Conservation (phyloP, 2,113 vertebrate species). For the Ammospiza caudacuta region DNA sequence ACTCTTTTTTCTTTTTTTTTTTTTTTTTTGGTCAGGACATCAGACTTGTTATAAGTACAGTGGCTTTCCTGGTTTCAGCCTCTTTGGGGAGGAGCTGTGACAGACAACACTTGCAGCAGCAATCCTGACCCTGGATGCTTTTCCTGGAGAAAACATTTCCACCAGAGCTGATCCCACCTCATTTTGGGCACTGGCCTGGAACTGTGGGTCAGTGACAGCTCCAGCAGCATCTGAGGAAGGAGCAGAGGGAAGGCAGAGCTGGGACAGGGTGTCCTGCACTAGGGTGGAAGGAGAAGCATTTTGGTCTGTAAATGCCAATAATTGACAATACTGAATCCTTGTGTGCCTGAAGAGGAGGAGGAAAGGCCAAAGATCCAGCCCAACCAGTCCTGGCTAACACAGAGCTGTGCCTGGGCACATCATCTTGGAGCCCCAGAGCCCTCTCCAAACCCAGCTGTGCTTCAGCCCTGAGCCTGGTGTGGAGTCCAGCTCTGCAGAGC, state of each 20-base stretch:
- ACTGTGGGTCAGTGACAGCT: background rate
- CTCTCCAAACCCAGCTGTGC: background rate
- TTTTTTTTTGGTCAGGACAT: background rate
- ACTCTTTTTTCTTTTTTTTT: background rate
- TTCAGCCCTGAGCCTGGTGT: background rate
- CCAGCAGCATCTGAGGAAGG: background rate
- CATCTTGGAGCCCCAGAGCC: background rate
- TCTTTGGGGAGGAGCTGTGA: background rate
- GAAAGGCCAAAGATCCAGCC: background rate
- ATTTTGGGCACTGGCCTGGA: background rate
- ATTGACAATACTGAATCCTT: background rate
- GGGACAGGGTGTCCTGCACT: background rate
- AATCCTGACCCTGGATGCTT: background rate
- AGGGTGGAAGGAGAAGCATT: background rate
- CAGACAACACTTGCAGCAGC: background rate
- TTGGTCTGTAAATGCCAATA: background rate
- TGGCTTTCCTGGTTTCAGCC: background rate
- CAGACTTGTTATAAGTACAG: background rate
- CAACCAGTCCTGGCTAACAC: fast-evolving
- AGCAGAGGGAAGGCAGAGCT: background rate
- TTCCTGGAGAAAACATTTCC: background rate
- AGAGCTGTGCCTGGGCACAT: background rate
- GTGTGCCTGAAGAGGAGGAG: background rate
- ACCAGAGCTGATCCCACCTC: background rate
- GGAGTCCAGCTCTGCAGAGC: background rate